Percentiles rank a stretch among this genome's conserved stretches.
These are phyloP conservation scores for Noctua janthina DNA, from an alignment of 2,888 invertebrate species.

Conservation along the genomic window DNA sequence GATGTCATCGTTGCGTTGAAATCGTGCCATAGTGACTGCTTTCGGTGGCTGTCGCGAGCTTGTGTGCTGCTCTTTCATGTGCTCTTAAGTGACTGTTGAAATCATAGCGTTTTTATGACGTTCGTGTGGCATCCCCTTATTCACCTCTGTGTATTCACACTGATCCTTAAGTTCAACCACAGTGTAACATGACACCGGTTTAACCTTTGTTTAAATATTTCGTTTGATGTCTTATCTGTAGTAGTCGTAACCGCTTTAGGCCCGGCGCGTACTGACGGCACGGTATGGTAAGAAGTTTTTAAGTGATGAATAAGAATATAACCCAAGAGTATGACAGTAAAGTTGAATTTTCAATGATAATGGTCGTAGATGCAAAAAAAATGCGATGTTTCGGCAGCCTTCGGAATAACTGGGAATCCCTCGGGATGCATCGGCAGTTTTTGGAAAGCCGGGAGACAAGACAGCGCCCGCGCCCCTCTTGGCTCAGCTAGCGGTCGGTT, in stretches of 20 bases:
- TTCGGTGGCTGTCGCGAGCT: not conserved
- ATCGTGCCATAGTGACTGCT: not conserved
- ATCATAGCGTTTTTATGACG: not conserved
- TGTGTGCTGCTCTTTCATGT: not conserved
- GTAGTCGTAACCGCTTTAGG: not conserved
- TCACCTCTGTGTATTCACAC: slow-evolving; percentile 8
- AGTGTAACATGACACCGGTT: slow-evolving; percentile 5
- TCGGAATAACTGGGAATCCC: not conserved
- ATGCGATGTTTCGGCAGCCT: not conserved
- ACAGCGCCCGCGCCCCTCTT: too few relatives aligned
- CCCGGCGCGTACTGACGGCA: not conserved
- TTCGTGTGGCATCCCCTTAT: not conserved
- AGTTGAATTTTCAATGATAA: not conserved
- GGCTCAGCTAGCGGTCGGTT: too few relatives aligned
- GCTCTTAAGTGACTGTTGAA: not conserved
- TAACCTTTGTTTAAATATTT: slow-evolving; percentile 46
- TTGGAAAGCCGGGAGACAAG: not conserved
- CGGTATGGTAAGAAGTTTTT: not conserved
- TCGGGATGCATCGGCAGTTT: not conserved
- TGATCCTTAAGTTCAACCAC: slow-evolving; percentile 32
- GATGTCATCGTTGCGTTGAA: not conserved
- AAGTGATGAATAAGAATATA: not conserved
- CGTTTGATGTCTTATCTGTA: slow-evolving; percentile 29
- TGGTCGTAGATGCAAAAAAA: not conserved
- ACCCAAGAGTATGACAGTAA: not conserved